A percentile compares a stretch with the other conserved stretches of the same genome.
phyloP scores from a whole-genome alignment of 2,888 invertebrate genomes.

The Agrilus cyanescens region DNA sequence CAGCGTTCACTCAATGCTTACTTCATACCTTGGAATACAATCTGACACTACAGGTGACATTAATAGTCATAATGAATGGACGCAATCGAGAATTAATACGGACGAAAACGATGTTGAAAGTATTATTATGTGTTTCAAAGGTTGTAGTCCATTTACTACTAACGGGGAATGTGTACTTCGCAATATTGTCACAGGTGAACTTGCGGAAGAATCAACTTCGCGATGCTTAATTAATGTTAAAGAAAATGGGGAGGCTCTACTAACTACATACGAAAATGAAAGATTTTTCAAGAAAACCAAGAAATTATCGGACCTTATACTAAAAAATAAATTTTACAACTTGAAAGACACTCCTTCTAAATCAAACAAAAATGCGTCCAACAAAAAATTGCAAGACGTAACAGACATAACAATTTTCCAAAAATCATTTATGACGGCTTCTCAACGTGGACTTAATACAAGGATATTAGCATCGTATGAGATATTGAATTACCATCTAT shows the following conservation, averaged over 20 bases:
- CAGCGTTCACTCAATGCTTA: no score
- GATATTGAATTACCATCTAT: constrained; percentile 12
- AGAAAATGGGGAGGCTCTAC: constrained; percentile 11
- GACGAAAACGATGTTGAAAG: constrained; percentile 17
- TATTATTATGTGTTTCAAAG: constrained; percentile 12
- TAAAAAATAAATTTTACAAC: constrained; percentile 10
- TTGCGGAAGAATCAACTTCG: constrained; percentile 11
- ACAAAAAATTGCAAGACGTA: constrained; percentile 9
- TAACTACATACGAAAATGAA: constrained; percentile 13
- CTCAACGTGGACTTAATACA: constrained; percentile 10
- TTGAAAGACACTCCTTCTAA: no score
- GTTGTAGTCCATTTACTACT: constrained; percentile 10
- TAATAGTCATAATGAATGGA: constrained; percentile 17
- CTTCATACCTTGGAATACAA: constrained; percentile 14
- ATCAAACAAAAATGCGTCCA: no score
- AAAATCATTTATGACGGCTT: constrained; percentile 11
- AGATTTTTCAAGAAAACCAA: constrained; percentile 8
- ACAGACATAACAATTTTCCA: constrained; percentile 10
- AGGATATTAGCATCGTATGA: constrained; percentile 7
- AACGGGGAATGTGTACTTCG: constrained; percentile 11
- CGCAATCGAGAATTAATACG: constrained; percentile 14
- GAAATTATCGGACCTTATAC: constrained; percentile 1
- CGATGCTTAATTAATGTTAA: constrained; percentile 11
- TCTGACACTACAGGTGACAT: constrained; percentile 10
- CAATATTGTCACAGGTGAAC: constrained; percentile 12